phyloP scores from a whole-genome alignment of 1,140 invertebrate species.

The Lasaia peninsularis region DNA sequence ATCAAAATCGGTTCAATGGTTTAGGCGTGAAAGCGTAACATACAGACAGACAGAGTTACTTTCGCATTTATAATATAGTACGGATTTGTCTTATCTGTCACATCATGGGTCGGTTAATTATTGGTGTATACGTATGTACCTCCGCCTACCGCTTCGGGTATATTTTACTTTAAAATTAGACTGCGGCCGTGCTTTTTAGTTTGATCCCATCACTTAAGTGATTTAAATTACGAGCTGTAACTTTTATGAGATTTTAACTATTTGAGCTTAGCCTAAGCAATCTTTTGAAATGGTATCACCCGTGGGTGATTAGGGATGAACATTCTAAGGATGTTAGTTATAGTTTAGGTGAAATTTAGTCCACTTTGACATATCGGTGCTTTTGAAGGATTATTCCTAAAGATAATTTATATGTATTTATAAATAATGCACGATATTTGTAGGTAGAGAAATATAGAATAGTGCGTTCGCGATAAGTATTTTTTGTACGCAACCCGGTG shows the following conservation, averaged over 20 bases:
- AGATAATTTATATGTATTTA: slow-evolving; percentile 36
- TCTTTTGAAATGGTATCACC: slow-evolving; percentile 10
- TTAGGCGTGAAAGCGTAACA: too few relatives aligned
- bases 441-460: slow-evolving; percentile 36
- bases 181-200: background rate
- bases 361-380: slow-evolving; percentile 72
- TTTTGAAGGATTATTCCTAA: slow-evolving; percentile 64
- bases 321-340: slow-evolving; percentile 58
- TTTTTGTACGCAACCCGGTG: slow-evolving; percentile 31
- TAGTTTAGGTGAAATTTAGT: slow-evolving; percentile 55
- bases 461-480: slow-evolving; percentile 32
- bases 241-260: slow-evolving; percentile 2
- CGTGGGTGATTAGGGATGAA: slow-evolving; percentile 49
- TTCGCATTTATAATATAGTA: too few relatives aligned
- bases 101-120: too few relatives aligned
- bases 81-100: too few relatives aligned
- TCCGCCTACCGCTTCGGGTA: too few relatives aligned
- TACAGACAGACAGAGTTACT: too few relatives aligned
- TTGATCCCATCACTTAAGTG: background rate
- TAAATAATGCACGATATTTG: slow-evolving; percentile 43
- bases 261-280: slow-evolving; percentile 11
- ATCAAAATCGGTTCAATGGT: too few relatives aligned
- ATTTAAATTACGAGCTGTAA: background rate
- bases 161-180: background rate
- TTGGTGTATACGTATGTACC: too few relatives aligned